Conservation (phyloP, 2,888 invertebrate species). For the Drosophila mayaguana region DNA sequence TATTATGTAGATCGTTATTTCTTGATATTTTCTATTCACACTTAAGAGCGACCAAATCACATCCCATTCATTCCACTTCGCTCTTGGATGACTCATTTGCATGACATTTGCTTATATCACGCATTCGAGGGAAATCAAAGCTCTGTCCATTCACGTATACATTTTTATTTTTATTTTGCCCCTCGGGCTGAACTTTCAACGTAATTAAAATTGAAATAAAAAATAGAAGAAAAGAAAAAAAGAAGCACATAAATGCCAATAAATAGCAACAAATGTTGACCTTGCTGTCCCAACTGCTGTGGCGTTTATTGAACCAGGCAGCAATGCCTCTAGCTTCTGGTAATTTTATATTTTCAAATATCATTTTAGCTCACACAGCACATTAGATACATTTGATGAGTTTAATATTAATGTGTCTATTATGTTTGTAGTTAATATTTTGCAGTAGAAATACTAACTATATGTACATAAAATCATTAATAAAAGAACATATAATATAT, state of each 20-base stretch:
- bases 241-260: conserved; percentile 23
- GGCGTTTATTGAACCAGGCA: conserved; percentile 77
- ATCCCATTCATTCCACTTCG: conserved; percentile 15
- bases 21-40: conserved; percentile 20
- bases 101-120: conserved; percentile 65
- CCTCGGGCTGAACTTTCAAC: conserved; percentile 62
- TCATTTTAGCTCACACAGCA: neutral
- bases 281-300: conserved; percentile 57
- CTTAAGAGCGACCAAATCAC: conserved; percentile 21
- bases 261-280: conserved; percentile 56
- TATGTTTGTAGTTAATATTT: too few relatives aligned
- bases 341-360: neutral
- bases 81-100: conserved; percentile 70
- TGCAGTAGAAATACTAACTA: too few relatives aligned
- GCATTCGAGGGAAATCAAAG: conserved; percentile 39
- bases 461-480: too few relatives aligned
- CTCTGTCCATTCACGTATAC: conserved; percentile 1
- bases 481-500: too few relatives aligned
- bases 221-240: conserved; percentile 5
- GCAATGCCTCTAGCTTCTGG: conserved; percentile 15
- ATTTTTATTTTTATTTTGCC: neutral
- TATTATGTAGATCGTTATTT: conserved; percentile 12
- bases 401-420: too few relatives aligned
- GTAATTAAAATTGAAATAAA: conserved; percentile 63
- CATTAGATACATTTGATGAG: too few relatives aligned